A percentile compares a stretch with the other conserved stretches of the same genome.
Evolutionary conservation across 2,797 vertebrate genomes (phyloP).

Genomic region (Urocyon cinereoargenteus): DNA sequence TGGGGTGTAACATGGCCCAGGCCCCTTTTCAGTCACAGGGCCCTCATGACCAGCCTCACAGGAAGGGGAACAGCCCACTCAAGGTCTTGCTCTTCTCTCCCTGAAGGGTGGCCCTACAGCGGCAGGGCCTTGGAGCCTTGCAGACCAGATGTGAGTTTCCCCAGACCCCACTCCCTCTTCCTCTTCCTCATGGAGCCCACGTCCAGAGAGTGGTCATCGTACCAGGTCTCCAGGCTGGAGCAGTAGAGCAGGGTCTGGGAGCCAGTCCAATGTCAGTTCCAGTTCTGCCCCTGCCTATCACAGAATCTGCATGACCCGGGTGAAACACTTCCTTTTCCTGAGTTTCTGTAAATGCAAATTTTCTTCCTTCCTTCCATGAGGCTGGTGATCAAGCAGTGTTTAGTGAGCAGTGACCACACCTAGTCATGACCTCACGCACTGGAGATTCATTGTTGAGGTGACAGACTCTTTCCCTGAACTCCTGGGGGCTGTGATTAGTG

Average conservation of each 20-base stretch:
- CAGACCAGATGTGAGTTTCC: neutral
- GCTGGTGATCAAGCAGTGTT: fast-evolving
- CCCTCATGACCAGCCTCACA: neutral
- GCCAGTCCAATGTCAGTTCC: neutral
- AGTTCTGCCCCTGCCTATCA: neutral
- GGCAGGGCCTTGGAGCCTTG: neutral
- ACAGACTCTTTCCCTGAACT: neutral
- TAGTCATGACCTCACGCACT: fast-evolving
- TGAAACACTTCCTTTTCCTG: neutral
- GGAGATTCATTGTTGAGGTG: neutral
- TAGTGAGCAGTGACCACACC: neutral
- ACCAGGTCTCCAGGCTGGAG: too few relatives aligned
- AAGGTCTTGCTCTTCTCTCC: fast-evolving
- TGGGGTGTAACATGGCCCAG: fast-evolving
- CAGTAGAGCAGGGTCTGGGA: neutral
- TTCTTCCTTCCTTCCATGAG: neutral
- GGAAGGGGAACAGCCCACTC: neutral
- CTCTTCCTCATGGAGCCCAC: fast-evolving
- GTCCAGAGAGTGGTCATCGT: too few relatives aligned
- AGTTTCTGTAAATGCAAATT: neutral
- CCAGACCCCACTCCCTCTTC: too few relatives aligned
- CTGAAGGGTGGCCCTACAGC: neutral
- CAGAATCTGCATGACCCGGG: fast-evolving
- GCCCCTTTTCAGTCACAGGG: fast-evolving
- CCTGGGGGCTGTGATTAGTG: neutral